These are phyloP conservation scores for Parapsyche elsis DNA, from an alignment of 1,140 invertebrate species.

Conservation along the genomic window DNA sequence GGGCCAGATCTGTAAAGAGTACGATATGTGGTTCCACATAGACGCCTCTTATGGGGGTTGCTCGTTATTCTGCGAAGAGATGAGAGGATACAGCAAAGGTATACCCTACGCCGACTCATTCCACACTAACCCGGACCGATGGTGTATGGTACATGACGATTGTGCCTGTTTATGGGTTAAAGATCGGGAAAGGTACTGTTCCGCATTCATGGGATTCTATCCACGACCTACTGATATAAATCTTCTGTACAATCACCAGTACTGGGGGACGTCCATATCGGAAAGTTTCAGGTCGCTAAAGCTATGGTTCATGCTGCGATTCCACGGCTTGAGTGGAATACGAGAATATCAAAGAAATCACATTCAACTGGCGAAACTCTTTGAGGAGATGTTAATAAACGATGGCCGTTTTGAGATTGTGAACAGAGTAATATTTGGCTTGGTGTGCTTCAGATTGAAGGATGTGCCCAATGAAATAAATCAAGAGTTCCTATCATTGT, in stretches of 20 bases:
- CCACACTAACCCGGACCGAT: constrained; percentile 95
- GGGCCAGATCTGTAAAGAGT: constrained; percentile 79
- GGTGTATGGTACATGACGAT: constrained; percentile 90
- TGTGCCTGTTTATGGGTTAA: constrained; percentile 91
- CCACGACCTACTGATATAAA: constrained; percentile 69
- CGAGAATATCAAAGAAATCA: constrained; percentile 89
- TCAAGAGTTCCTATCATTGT: constrained; percentile 81
- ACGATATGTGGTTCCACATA: constrained; percentile 77
- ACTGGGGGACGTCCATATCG: constrained; percentile 92
- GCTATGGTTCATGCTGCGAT: constrained; percentile 88
- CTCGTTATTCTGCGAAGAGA: constrained; percentile 86
- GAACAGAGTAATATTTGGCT: constrained; percentile 81
- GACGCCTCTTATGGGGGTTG: constrained; percentile 88
- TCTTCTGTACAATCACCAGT: constrained; percentile 85
- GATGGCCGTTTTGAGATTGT: constrained; percentile 87
- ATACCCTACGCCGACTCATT: constrained; percentile 90
- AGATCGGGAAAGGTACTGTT: constrained; percentile 83
- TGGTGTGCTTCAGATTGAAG: constrained; percentile 77
- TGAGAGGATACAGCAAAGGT: constrained; percentile 78
- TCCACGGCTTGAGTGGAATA: constrained; percentile 84
- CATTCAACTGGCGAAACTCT: constrained; percentile 85
- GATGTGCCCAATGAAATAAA: constrained; percentile 79
- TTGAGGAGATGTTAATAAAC: constrained; percentile 79
- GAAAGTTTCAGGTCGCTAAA: constrained; percentile 87
- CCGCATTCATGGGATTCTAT: constrained; percentile 70